Evolutionary conservation across 2,113 vertebrate species (phyloP).

Genomic region (Chaetura pelagica): DNA sequence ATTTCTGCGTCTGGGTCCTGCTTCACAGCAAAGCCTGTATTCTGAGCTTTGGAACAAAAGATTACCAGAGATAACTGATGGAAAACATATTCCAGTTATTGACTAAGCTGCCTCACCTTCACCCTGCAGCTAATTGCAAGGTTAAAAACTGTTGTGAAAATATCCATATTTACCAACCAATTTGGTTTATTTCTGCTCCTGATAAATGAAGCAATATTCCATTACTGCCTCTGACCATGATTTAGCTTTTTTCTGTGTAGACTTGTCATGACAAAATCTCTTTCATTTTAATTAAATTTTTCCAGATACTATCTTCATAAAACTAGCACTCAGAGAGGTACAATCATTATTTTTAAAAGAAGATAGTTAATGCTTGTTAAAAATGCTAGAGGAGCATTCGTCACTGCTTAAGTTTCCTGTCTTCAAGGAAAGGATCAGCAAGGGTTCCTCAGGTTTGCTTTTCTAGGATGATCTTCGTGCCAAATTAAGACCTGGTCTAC

Average conservation of each 20-base stretch:
- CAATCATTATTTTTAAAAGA: constrained; percentile 18
- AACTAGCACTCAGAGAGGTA: neutral
- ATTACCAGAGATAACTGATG: constrained; percentile 9
- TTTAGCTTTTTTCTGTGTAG: neutral
- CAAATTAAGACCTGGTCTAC: neutral
- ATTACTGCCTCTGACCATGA: neutral
- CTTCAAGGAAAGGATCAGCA: neutral
- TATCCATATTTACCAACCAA: neutral
- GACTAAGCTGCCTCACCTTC: constrained; percentile 13
- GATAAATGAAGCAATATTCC: neutral
- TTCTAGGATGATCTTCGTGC: neutral
- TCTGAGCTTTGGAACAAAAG: neutral
- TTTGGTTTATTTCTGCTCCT: constrained; percentile 13
- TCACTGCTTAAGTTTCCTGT: neutral
- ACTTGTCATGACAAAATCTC: constrained; percentile 20
- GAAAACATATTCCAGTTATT: neutral
- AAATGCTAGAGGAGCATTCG: neutral
- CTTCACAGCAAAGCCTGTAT: neutral
- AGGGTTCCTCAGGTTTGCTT: neutral
- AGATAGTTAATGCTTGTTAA: neutral
- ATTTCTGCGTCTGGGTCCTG: neutral
- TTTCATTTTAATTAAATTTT: constrained; percentile 25
- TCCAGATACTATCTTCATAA: constrained; percentile 2
- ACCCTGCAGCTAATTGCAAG: neutral
- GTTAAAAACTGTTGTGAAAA: neutral